Conservation (phyloP, 2,797 vertebrate species). For the Tragopan temminckii region DNA sequence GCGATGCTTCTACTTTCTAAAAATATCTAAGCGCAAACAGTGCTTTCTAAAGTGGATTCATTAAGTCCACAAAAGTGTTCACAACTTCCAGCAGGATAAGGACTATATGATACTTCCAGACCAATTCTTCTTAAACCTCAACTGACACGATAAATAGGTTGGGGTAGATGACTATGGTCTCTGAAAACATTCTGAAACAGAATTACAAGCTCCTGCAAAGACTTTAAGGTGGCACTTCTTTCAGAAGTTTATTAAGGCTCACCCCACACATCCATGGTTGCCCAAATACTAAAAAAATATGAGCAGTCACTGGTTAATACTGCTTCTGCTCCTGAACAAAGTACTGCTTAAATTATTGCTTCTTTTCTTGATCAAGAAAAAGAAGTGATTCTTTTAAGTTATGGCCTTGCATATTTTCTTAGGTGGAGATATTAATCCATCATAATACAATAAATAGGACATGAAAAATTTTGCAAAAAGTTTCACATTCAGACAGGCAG, state of each 20-base stretch:
- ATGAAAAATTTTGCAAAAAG: constrained; percentile 9
- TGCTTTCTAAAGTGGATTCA: neutral
- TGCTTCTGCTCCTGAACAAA: neutral
- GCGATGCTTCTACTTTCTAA: neutral
- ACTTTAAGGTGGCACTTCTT: neutral
- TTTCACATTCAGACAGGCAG: neutral
- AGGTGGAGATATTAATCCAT: neutral
- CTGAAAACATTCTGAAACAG: neutral
- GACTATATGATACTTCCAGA: neutral
- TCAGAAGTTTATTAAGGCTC: neutral
- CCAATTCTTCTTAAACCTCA: neutral
- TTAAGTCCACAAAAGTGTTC: neutral
- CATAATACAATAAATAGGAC: neutral
- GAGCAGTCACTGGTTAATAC: neutral
- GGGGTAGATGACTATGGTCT: neutral
- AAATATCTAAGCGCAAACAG: neutral
- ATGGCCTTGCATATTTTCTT: neutral
- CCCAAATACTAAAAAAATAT: neutral
- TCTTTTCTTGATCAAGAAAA: neutral
- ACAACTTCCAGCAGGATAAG: neutral
- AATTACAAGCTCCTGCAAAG: neutral
- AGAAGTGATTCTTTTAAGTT: neutral
- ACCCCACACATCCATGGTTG: neutral
- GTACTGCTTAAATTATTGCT: constrained; percentile 35
- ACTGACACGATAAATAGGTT: neutral